Evolutionary conservation across 2,797 vertebrate genomes (phyloP).

Genomic region (Luscinia luscinia): DNA sequence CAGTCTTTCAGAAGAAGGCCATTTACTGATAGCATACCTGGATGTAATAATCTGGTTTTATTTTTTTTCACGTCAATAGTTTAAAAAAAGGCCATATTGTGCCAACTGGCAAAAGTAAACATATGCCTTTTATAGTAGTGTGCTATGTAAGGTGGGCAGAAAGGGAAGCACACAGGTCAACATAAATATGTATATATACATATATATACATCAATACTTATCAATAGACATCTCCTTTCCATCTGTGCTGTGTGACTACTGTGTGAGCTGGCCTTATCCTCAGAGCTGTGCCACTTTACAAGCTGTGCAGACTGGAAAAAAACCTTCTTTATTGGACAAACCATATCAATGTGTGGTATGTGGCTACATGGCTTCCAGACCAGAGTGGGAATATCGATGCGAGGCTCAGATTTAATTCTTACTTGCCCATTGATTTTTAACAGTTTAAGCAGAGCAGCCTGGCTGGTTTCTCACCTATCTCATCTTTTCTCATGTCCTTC

Average conservation of each 20-base stretch:
- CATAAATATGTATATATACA: neutral
- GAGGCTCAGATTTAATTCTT: neutral
- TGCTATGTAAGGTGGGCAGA: neutral
- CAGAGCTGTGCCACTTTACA: neutral
- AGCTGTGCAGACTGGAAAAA: neutral
- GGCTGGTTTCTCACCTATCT: slow-evolving; percentile 88
- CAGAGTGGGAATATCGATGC: neutral
- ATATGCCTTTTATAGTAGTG: neutral
- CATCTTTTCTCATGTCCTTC: slow-evolving; percentile 97
- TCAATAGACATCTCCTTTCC: neutral
- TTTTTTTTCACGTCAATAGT: neutral
- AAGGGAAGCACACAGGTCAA: neutral
- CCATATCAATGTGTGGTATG: neutral
- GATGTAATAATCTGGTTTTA: neutral
- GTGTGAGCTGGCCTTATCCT: neutral
- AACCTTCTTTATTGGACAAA: neutral
- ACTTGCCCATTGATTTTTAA: neutral
- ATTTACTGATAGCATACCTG: neutral
- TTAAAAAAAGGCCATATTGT: neutral
- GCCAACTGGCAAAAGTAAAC: neutral
- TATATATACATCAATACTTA: neutral
- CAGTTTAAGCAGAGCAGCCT: neutral
- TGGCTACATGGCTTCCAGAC: neutral
- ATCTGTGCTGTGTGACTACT: neutral
- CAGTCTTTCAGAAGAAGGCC: slow-evolving; percentile 6